Base-by-base conservation (phyloP, 1,140 invertebrate genomes). In the Saccostrea echinata region DNA sequence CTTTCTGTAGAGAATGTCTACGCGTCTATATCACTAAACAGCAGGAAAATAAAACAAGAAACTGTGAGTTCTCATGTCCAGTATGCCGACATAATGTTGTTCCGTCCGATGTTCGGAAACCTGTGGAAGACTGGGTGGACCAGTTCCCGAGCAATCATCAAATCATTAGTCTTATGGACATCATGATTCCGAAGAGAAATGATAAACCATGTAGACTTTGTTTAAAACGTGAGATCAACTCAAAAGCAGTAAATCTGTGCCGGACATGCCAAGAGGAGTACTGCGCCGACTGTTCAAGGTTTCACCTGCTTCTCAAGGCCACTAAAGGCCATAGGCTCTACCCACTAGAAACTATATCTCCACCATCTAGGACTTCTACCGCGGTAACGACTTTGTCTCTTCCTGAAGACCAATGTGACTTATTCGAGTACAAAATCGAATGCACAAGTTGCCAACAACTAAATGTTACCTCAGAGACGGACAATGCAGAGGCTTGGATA, bases 141-240 rank as follows among this genome's bases (percentile, higher is more conserved):
- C 86, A 87, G 43, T 87, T 87, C n/a, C 86, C 86, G 13, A 84
- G 55, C 18, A 87, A 87, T 51, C 86, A 87, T 35, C 86, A 87
- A 21, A 84, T 87, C 13, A 84, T 84, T 21, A 61, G 68, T 35
- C 27, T 87, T 4, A 87, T 87, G 86, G 82, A 84, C 16, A n/a
- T 80, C 30, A 76, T 84, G 13, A 30, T 87, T 21, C 86, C 86
- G 3, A 83, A 87, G 30, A 83, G 52, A 13, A 80, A 87, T 30
- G 51, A 61, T 43, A 57, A 43, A 35, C 81, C 57, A 21, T 87
- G 86, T 87, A 68, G 52, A 8, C 55, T 83, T n/a, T 87, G 86
- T 57, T 43, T 51, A 35, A 30, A 64, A 1, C 61, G 86, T 27
- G 61, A 84, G 1, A 51, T 84, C 8, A 84, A 27, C 43, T 51